Percentiles rank a stretch among this genome's conserved stretches.
phyloP scores from a whole-genome alignment of 2,113 vertebrate genomes.

The Actenoides hombroni region DNA sequence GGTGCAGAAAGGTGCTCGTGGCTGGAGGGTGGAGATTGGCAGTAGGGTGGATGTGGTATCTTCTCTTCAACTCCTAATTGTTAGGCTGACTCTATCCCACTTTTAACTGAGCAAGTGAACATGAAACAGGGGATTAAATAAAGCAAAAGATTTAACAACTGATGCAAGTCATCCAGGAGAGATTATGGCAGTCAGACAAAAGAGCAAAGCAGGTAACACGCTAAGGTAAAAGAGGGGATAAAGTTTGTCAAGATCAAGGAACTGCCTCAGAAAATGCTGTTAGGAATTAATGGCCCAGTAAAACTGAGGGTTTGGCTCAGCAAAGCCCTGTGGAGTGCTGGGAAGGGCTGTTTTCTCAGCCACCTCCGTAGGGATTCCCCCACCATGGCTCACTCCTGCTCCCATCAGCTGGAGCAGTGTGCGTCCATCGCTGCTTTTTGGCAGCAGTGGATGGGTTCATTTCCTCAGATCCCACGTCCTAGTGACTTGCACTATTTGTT shows the following conservation, averaged over 20 bases:
- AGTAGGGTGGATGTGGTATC: accelerated
- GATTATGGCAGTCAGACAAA: background rate
- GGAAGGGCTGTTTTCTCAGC: background rate
- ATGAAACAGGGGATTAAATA: background rate
- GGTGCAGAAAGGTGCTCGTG: background rate
- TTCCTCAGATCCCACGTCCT: background rate
- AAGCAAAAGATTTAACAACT: background rate
- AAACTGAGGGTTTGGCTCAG: background rate
- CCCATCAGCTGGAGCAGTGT: background rate
- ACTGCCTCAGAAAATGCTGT: background rate
- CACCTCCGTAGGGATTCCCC: accelerated
- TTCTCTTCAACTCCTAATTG: background rate
- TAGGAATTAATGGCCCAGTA: background rate
- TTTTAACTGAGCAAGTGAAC: background rate
- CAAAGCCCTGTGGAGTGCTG: background rate
- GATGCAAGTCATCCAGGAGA: background rate
- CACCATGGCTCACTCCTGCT: accelerated
- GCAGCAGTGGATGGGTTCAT: background rate
- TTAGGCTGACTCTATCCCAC: background rate
- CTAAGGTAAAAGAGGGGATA: background rate
- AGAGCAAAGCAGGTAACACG: background rate
- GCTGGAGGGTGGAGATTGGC: background rate
- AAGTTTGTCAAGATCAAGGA: background rate
- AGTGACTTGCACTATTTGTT: background rate
- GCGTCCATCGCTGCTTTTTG: accelerated